Evolutionary conservation across 2,797 vertebrate species (phyloP), one percentile per base, ranked within the genome.

Genomic region (Pitangus sulphuratus): DNA sequence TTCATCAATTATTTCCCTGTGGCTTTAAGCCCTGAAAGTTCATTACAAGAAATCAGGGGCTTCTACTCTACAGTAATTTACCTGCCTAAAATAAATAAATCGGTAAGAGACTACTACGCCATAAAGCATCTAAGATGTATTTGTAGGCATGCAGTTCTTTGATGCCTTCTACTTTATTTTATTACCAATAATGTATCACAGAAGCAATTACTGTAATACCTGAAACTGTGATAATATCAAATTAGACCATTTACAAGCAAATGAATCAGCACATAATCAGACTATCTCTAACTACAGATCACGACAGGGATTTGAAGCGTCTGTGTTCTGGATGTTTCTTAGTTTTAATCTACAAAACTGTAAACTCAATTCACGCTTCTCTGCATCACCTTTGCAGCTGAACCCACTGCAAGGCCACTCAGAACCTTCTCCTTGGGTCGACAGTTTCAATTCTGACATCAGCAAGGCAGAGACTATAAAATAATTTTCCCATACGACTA

Each of bases 21-120:
- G 70, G 54, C 61, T 69, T 35, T 37, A 85, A 76, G 61, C 61
- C 53, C 53, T 89, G 78, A 84, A 90, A 91, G 45, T 76, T 91
- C 58, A 74, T 87, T 89, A 56, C 12, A 76, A 84, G 35, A 81
- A 85, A 82, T 86, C 15, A 66, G 35, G 56, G 57, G 60, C 26
- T 93, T 89, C 78, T 84, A 71, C 62, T 95, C 51, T 28, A 75
- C 66, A 45, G 31, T 75, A 65, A 90, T 87, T 90, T 74, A 91
- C 42, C 65, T 75, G 50, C 45, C 44, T 72, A 81, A 93, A 96
- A 94, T 72, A 37, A 93, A 86, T 66, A 94, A 57, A 92, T 75
- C 62, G 75, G 3, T 77, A 89, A 84, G 22, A 77, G 33, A 94
- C 26, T 74, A 79, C 35, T 68, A 66, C 33, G 58, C 61, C 76